Evolutionary conservation across 2,888 invertebrate species (phyloP), one percentile per base, ranked within the genome.

Genomic region (Biston betularia): DNA sequence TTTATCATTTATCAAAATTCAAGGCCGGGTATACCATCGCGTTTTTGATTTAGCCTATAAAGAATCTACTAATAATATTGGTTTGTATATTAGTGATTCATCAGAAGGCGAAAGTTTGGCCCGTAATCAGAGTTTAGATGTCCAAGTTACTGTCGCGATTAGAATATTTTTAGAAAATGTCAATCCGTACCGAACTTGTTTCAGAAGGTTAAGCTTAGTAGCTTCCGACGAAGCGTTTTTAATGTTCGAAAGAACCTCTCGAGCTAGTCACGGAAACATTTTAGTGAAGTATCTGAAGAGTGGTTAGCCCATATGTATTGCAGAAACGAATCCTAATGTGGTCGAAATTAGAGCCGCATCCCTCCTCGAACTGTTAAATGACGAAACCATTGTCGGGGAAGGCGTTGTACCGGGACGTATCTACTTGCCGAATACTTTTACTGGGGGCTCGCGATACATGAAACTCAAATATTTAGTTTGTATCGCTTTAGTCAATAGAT

Each of bases 361-460:
- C 8, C 46, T 48, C 24, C 24, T 9, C 2, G 46, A 48, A 48
- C 9, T 48, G 8, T 48, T 48, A 48, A 48, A 48, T 7, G 46
- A 48, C 4, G 46, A 48, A 24, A 24, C 46, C 24, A 48, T 48
- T 9, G 46, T 10, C 0, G 46, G 8, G 10, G 46, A 48, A 8
- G 46, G 46, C 9, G 24, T 48, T 48, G 46, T 48, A 48, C 46
- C 46, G 46, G 46, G 46, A 8, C 46, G 46, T 48, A 48, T 48
- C 9, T 48, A 48, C 46, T 44, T 56, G 34, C 56, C 63, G 34
- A 56, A 42, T 12, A 50, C 50, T 56, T 63, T 63, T 35, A 63
- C 63, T 24, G 63, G 63, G 0, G 50, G 63, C 8, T 56, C 63
- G 46, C 8, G 46, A 8, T 48, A 48, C 24, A 48, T 48, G 46